Base-by-base conservation (phyloP, 2,113 vertebrate species). In the Accipiter cooperii region DNA sequence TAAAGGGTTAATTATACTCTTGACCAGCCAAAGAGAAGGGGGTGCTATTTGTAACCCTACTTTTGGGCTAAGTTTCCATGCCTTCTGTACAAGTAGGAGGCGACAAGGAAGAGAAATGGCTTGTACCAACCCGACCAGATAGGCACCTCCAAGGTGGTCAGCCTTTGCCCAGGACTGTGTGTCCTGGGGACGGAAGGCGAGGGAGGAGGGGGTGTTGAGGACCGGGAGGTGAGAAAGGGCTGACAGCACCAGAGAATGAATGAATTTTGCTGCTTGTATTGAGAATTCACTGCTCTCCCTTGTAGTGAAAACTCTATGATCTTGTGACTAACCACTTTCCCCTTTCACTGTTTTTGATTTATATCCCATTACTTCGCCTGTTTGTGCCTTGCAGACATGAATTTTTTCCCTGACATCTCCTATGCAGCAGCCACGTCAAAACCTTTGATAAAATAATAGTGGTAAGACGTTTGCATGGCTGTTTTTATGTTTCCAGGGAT, bases 271-370 rank as follows among this genome's bases (percentile, higher is more conserved):
- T 91, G 95, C 89, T 89, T 89, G 40, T 89, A 86, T 77, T 91
- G 95, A 96, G 95, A 95, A 96, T 97, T 96, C 96, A 93, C 81
- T 90, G 96, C 89, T 97, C 87, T 97, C 89, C 76, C 92, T 92
- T 80, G 77, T 96, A 95, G 92, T 96, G 97, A 97, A 97, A 98
- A 96, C 96, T 96, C 95, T 97, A 94, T 91, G 95, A 92, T 97
- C 95, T 96, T 96, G 90, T 97, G 90, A 95, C 90, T 96, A 97
- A 96, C 95, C 96, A 97, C 96, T 95, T 97, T 98, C 94, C 94
- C 97, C 96, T 97, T 97, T 97, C 94, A 95, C 96, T 97, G 96
- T 97, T 97, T 98, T 97, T 97, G 97, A 98, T 98, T 97, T 98
- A 98, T 98, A 97, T 97, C 97, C 97, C 95, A 98, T 97, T 97